phyloP scores from a whole-genome alignment of 1,140 invertebrate species.

The Spodoptera frugiperda region DNA sequence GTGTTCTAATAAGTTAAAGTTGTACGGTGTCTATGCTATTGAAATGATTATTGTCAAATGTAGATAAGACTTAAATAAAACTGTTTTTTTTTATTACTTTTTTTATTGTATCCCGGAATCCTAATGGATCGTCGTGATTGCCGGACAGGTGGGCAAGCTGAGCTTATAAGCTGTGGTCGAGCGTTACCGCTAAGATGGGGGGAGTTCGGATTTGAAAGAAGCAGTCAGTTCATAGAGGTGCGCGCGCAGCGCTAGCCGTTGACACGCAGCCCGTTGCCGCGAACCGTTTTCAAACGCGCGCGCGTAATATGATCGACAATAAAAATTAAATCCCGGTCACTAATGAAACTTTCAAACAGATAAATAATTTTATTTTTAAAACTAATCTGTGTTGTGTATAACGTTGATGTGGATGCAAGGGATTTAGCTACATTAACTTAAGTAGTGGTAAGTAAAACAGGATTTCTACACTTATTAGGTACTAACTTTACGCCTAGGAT shows the following conservation, averaged over 20 bases:
- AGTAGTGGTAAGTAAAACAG: slow-evolving; percentile 63
- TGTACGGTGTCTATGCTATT: slow-evolving; percentile 32
- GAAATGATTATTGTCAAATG: slow-evolving; percentile 39
- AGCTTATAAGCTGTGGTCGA: slow-evolving; percentile 53
- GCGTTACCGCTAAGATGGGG: slow-evolving; percentile 54
- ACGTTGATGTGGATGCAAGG: slow-evolving; percentile 49
- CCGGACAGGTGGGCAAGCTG: slow-evolving; percentile 20
- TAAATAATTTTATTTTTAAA: slow-evolving; percentile 22
- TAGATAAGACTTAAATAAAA: slow-evolving; percentile 44
- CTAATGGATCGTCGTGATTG: background rate
- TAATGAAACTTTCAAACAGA: slow-evolving; percentile 42
- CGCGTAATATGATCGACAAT: slow-evolving; percentile 57
- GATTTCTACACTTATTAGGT: slow-evolving; percentile 45
- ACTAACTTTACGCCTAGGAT: slow-evolving; percentile 27
- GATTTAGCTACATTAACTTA: slow-evolving; percentile 51
- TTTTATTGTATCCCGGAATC: background rate
- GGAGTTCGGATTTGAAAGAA: slow-evolving; percentile 57
- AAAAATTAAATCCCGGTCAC: slow-evolving; percentile 48
- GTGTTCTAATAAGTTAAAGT: slow-evolving; percentile 32
- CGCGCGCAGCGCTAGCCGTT: slow-evolving; percentile 57
- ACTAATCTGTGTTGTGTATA: slow-evolving; percentile 40
- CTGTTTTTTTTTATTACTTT: slow-evolving; percentile 18
- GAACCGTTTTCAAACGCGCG: slow-evolving; percentile 57
- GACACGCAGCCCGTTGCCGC: slow-evolving; percentile 37
- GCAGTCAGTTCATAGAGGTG: slow-evolving; percentile 70